Conservation (phyloP, 1,140 invertebrate genomes). For the Tetramorium simillimum region DNA sequence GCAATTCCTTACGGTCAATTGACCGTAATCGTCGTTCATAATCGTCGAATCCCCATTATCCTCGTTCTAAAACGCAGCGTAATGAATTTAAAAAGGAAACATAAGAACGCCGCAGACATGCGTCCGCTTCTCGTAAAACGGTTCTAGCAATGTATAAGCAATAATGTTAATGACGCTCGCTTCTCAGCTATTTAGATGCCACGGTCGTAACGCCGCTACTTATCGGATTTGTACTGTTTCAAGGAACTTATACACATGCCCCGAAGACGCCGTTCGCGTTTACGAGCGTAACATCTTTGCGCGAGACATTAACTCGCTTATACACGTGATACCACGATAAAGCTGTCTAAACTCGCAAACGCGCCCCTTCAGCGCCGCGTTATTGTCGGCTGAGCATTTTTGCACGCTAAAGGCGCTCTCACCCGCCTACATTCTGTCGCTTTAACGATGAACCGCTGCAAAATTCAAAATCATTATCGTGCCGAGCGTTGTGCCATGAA, state of each 20-base stretch:
- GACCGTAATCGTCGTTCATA: not conserved
- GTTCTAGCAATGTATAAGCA: not conserved
- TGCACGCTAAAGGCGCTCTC: not conserved
- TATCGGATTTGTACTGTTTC: slow-evolving; percentile 10
- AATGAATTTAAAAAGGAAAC: slow-evolving; percentile 5
- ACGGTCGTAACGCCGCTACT: slow-evolving; percentile 24
- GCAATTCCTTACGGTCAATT: not conserved
- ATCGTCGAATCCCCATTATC: not conserved
- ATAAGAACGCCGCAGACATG: not conserved
- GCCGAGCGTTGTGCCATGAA: slow-evolving; percentile 40
- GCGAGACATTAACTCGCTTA: slow-evolving; percentile 28
- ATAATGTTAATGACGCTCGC: slow-evolving; percentile 23
- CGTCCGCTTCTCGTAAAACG: slow-evolving; percentile 28
- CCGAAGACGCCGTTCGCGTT: slow-evolving; percentile 8
- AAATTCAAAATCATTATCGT: slow-evolving; percentile 28
- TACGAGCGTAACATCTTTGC: slow-evolving; percentile 27
- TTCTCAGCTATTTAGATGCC: not conserved
- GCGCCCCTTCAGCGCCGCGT: not conserved
- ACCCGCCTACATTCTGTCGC: not conserved
- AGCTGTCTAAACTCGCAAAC: slow-evolving; percentile 29
- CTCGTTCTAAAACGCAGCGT: not conserved
- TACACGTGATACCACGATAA: slow-evolving; percentile 16
- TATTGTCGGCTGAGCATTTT: slow-evolving; percentile 13
- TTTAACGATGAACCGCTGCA: not conserved
- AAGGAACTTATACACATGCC: slow-evolving; percentile 4